Base-by-base conservation (phyloP, 2,113 vertebrate genomes). In the Sarotherodon lohbergeri region DNA sequence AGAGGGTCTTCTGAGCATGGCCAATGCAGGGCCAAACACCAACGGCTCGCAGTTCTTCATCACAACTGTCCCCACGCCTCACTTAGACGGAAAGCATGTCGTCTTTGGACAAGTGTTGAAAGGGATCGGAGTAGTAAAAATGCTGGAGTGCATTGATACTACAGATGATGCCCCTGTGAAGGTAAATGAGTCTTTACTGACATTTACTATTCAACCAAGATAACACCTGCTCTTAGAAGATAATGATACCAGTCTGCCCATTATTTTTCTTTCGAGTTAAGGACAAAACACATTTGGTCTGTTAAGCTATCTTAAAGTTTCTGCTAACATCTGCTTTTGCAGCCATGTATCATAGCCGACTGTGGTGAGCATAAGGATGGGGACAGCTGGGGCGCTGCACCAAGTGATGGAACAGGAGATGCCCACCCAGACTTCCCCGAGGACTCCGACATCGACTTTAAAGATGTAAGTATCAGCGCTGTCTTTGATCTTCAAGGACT, bases 31-130 rank as follows among this genome's bases (percentile, higher is more conserved):
- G 66, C 96, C 95, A 1, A 95, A 98, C 90, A 99, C 99, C 73
- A 99, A 99, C 2, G 99, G 98, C 56, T 99, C 99, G 4, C 99
- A 99, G 95, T 99, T 99, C 94, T 99, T 99, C 56, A 98, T 99
- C 94, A 99, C 98, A 43, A 99, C 97, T 0, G 98, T 98, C 57
- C 97, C 98, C 34, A 98, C 98, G 16, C 96, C 98, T 7, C 99
- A 99, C 89, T 91, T 99, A 90, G 98, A 99, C 39, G 97, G 94
- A 46, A 99, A 99, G 73, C 98, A 99, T 1, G 98, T 99, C 46
- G 97, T 99, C 22, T 99, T 99, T 57, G 99, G 99, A 46, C 98
- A 98, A 89, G 96, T 99, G 80, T 90, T 99, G 57, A 98, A 98
- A 95, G 98, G 99, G 80, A 96, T 98, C 94, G 98, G 98, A 17